Evolutionary conservation across 2,888 invertebrate species (phyloP), one percentile per base, ranked within the genome.

Genomic region (Tetanocera ferruginea): DNA sequence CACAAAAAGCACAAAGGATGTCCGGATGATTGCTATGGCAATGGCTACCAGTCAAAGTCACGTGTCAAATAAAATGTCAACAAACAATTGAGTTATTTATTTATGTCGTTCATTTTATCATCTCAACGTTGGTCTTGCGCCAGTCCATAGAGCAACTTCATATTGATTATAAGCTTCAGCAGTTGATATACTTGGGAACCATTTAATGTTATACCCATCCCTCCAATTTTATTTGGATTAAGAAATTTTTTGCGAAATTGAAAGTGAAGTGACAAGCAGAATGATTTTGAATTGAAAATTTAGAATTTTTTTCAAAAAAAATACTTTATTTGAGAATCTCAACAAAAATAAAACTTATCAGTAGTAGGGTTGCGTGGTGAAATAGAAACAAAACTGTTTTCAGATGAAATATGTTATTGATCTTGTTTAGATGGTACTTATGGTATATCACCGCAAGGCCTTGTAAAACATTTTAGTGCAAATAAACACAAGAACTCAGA

Each of bases 31-130:
- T 77, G 76, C 72, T 76, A 77, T 81, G 62, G 43, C 67, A 72
- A 76, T 76, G 79, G 79, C 78, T 78, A 78, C 73, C 81, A 49
- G 80, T 79, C 80, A 71, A 69, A 87, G 87, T 88, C 87, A 88
- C 87, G 87, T 88, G 87, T 88, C 88, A 87, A 87, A 88, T 87
- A 87, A 88, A 88, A 88, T 88, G 88, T 88, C 87, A 88, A 87
- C 87, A 88, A 88, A 87, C 87, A 87, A 88, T 88, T 88, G 88
- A 88, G 87, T 87, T 88, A 88, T 88, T 88, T 88, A 88, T 87
- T 84, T 84, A 37, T 60, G 25, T 25, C 25, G 25, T 25, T 52
- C 31, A 17, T 49, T 70, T 52, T 52, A 28, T 23, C 67, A 19
- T n/a, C 49, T 23, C 19, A 17, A 49, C 23, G 37, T 14, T 60